phyloP scores from a whole-genome alignment of 1,140 invertebrate genomes.

The Panagrolaimus sp. region DNA sequence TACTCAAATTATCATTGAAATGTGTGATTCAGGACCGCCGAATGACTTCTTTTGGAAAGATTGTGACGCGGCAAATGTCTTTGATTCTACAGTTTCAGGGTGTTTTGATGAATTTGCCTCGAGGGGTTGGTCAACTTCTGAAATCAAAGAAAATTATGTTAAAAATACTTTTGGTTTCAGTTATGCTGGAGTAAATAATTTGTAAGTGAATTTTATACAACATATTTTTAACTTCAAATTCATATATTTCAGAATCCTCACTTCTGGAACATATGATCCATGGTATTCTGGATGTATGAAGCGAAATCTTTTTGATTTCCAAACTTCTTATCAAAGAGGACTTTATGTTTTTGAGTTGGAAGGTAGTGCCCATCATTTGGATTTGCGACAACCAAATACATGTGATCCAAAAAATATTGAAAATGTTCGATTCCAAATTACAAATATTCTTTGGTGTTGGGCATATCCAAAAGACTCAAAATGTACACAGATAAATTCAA shows the following conservation, averaged over 20 bases:
- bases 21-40: conserved; percentile 1
- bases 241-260: neutral
- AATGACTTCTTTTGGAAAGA: conserved; percentile 12
- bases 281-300: conserved; percentile 7
- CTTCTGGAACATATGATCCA: neutral
- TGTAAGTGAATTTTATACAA: too few relatives aligned
- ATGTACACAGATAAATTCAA: neutral
- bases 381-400: conserved; percentile 12
- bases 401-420: conserved; percentile 9
- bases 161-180: neutral
- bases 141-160: conserved; percentile 1
- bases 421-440: neutral
- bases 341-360: neutral
- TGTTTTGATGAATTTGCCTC: neutral
- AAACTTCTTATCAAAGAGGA: neutral
- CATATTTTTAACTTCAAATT: too few relatives aligned
- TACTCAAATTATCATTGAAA: conserved; percentile 1
- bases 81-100: neutral
- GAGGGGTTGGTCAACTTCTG: neutral
- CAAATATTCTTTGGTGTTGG: conserved; percentile 1
- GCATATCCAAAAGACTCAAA: conserved; percentile 13
- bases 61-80: neutral
- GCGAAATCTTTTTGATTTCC: neutral
- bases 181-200: neutral
- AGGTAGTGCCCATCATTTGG: conserved; percentile 11